These are phyloP conservation scores for Lasaia peninsularis DNA, from an alignment of 1,140 invertebrate genomes.

Conservation along the genomic window DNA sequence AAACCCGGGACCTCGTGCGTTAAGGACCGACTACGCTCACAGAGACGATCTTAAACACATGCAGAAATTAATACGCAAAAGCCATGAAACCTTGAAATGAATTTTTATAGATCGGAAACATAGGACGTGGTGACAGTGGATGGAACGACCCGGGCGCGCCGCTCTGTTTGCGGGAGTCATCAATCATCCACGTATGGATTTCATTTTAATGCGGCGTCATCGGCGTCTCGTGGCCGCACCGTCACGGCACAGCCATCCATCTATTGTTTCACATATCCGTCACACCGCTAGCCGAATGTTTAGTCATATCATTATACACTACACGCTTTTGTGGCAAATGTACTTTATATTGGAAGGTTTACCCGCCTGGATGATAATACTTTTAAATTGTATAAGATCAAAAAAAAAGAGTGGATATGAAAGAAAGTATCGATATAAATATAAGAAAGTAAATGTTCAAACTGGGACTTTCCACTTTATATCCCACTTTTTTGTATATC, in stretches of 20 bases:
- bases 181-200: constrained; percentile 69
- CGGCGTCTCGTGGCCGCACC: constrained; percentile 57
- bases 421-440: too few relatives aligned
- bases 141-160: constrained; percentile 58
- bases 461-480: too few relatives aligned
- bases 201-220: constrained; percentile 71
- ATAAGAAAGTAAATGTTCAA: too few relatives aligned
- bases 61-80: neutral
- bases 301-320: constrained; percentile 36
- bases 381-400: too few relatives aligned
- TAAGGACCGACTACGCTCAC: too few relatives aligned
- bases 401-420: too few relatives aligned
- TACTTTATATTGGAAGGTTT: neutral
- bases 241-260: constrained; percentile 47
- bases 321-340: neutral
- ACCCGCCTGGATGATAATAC: too few relatives aligned
- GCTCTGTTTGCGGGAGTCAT: constrained; percentile 66
- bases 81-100: constrained; percentile 12
- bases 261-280: constrained; percentile 49
- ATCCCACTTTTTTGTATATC: too few relatives aligned
- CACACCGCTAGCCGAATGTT: constrained; percentile 27
- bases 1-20: too few relatives aligned
- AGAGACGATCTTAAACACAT: too few relatives aligned
- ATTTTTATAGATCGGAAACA: constrained; percentile 17
- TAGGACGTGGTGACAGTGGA: constrained; percentile 48